phyloP scores from a whole-genome alignment of 2,113 vertebrate species.

The Gymnarchus niloticus region DNA sequence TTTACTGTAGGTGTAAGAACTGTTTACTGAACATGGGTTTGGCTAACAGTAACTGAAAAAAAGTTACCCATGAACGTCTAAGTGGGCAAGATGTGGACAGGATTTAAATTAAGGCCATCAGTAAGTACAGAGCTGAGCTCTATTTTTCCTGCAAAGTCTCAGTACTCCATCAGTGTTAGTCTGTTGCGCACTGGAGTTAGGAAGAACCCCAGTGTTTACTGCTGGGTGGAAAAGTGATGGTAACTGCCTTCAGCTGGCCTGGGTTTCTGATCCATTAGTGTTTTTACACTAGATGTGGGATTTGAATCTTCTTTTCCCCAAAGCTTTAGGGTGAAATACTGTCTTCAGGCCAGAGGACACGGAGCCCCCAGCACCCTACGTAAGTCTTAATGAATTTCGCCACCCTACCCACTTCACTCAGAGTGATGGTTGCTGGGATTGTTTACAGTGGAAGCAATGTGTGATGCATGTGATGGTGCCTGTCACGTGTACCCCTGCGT shows the following conservation, averaged over 20 bases:
- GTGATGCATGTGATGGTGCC: not conserved
- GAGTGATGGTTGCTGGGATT: not conserved
- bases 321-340: constrained; percentile 91
- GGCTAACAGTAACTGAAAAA: not conserved
- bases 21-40: not conserved
- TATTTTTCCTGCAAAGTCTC: not conserved
- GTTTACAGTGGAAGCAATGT: not conserved
- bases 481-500: not conserved
- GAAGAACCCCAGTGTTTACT: not conserved
- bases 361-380: constrained; percentile 70
- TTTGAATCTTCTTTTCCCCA: constrained; percentile 15
- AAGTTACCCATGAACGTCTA: not conserved
- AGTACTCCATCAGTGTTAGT: not conserved
- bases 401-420: not conserved
- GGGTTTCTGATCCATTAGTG: not conserved
- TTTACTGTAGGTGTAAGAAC: not conserved
- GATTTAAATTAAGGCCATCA: not conserved
- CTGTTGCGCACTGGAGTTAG: not conserved
- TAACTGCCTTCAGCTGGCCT: not conserved
- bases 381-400: constrained; percentile 55
- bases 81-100: not conserved
- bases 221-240: not conserved
- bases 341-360: constrained; percentile 78
- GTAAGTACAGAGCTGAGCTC: not conserved
- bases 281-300: not conserved